phyloP scores from a whole-genome alignment of 2,113 vertebrate genomes.

The Menura novaehollandiae region DNA sequence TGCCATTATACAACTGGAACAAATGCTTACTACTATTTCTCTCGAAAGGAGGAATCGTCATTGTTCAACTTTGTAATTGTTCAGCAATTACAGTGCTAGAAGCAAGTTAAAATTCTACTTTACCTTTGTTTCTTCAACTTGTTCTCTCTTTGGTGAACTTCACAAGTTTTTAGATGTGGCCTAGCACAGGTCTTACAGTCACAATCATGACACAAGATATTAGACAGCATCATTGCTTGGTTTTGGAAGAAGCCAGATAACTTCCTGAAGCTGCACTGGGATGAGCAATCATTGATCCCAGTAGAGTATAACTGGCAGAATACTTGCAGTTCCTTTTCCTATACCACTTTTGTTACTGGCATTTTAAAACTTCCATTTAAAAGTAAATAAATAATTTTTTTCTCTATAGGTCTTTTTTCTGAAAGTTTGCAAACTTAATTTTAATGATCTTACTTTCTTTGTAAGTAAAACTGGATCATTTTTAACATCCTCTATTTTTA shows the following conservation, averaged over 20 bases:
- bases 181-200: neutral
- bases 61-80: neutral
- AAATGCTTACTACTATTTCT: slow-evolving; percentile 1
- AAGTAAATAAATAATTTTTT: neutral
- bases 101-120: neutral
- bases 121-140: neutral
- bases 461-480: neutral
- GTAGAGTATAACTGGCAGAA: neutral
- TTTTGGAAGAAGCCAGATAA: neutral
- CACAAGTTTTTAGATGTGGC: neutral
- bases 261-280: neutral
- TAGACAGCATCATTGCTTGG: neutral
- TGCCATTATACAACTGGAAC: neutral
- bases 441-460: neutral
- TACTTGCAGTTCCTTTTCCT: neutral
- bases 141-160: neutral
- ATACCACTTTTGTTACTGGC: neutral
- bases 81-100: neutral
- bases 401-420: neutral
- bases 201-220: neutral
- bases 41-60: neutral
- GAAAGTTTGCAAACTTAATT: neutral
- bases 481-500: neutral
- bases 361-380: neutral
- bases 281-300: neutral